A percentile compares a stretch with the other conserved stretches of the same genome.
Evolutionary conservation across 2,888 invertebrate species (phyloP).

Genomic region (Myopa testacea): DNA sequence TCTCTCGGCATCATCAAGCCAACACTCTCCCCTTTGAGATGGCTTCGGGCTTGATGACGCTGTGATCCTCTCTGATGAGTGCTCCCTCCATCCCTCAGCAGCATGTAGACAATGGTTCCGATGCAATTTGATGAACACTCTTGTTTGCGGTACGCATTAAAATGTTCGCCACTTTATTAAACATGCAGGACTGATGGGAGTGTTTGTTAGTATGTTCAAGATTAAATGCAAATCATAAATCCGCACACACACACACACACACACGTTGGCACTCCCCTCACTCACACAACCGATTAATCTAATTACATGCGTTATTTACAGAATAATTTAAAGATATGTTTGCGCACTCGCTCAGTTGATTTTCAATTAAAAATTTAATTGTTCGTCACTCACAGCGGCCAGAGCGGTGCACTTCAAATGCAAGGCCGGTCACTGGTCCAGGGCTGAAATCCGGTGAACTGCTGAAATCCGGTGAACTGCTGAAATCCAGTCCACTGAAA

Average conservation of each 20-base stretch:
- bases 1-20: too few relatives aligned
- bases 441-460: background rate
- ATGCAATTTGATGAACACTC: conserved; percentile 17
- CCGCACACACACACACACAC: conserved; percentile 7
- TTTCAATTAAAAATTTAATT: conserved; percentile 43
- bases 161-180: conserved; percentile 25
- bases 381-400: conserved; percentile 5
- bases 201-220: background rate
- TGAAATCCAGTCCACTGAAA: too few relatives aligned
- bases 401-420: conserved; percentile 28
- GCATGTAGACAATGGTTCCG: background rate
- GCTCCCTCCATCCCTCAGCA: background rate
- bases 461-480: background rate
- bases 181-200: conserved; percentile 13
- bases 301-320: conserved; percentile 33
- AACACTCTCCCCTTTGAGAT: too few relatives aligned
- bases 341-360: conserved; percentile 34
- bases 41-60: too few relatives aligned
- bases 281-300: conserved; percentile 29
- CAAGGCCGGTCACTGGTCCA: background rate
- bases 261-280: background rate
- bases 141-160: conserved; percentile 29
- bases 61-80: background rate
- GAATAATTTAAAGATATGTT: conserved; percentile 36
- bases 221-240: conserved; percentile 24